Conservation (phyloP, 1,140 invertebrate genomes). For the Brachionus asplanchnoidis region DNA sequence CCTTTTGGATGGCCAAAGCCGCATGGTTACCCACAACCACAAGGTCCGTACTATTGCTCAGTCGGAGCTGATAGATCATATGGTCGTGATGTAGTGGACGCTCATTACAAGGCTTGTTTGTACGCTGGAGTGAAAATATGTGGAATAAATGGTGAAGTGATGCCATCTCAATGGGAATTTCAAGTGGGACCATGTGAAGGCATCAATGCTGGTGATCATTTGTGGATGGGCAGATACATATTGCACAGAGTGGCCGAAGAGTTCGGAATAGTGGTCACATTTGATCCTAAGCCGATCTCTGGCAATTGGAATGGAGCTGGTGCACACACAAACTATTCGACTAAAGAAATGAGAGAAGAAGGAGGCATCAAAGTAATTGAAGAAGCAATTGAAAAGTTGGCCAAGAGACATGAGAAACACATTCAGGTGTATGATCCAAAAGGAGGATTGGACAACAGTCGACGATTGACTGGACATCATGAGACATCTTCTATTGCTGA, state of each 20-base stretch:
- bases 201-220: conserved; percentile 75
- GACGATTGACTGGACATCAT: conserved; percentile 58
- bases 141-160: conserved; percentile 88
- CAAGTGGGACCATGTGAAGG: conserved; percentile 69
- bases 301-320: conserved; percentile 88
- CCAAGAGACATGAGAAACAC: conserved; percentile 74
- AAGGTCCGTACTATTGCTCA: conserved; percentile 85
- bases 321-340: conserved; percentile 81
- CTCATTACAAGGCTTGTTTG: conserved; percentile 67
- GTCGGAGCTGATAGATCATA: conserved; percentile 77
- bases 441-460: conserved; percentile 58
- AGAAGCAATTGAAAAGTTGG: conserved; percentile 68
- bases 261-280: conserved; percentile 76
- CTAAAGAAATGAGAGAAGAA: conserved; percentile 75
- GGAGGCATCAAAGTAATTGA: conserved; percentile 66
- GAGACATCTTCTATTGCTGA: conserved; percentile 53
- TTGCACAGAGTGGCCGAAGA: conserved; percentile 81
- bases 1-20: conserved; percentile 87
- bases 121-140: conserved; percentile 82
- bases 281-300: conserved; percentile 78
- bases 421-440: conserved; percentile 81
- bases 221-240: conserved; percentile 78
- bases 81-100: conserved; percentile 85
- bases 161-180: conserved; percentile 70
- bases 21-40: conserved; percentile 83